These are phyloP conservation scores for Axea sp. DNA, from an alignment of 2,888 invertebrate genomes.

Conservation along the genomic window DNA sequence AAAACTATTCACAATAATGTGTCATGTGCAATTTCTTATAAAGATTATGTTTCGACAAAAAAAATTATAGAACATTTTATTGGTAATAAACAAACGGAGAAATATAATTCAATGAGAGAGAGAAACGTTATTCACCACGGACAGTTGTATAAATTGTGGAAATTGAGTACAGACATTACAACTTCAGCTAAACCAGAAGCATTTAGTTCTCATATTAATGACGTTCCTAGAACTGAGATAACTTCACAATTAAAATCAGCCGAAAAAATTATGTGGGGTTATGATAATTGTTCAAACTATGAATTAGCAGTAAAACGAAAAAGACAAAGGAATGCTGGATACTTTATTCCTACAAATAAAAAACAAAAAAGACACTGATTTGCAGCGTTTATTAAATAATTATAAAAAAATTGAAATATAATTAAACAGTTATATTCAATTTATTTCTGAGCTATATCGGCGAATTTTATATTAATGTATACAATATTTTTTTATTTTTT, in stretches of 20 bases:
- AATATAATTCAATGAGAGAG: background rate
- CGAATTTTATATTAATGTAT: background rate
- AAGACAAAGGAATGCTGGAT: too few species aligned
- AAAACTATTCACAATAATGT: background rate
- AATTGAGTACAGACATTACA: constrained; percentile 4
- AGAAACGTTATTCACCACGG: background rate
- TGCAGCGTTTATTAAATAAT: too few species aligned
- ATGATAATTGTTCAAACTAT: too few species aligned
- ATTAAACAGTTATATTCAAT: too few species aligned
- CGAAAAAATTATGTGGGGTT: too few species aligned
- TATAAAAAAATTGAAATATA: too few species aligned
- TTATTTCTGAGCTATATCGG: too few species aligned
- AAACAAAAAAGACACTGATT: too few species aligned
- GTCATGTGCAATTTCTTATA: constrained; percentile 1
- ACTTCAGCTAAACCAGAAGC: background rate
- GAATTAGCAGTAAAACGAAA: too few species aligned
- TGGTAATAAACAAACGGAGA: background rate
- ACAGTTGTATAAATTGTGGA: constrained; percentile 17
- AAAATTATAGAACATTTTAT: constrained; percentile 30
- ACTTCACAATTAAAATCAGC: background rate
- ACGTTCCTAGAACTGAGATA: too few species aligned
- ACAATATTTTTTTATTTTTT: background rate
- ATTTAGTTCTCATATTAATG: too few species aligned
- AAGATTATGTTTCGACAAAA: constrained; percentile 26
- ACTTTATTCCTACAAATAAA: too few species aligned